Evolutionary conservation across 2,888 invertebrate species (phyloP), one percentile per base, ranked within the genome.

Genomic region (Andrena praecox): DNA sequence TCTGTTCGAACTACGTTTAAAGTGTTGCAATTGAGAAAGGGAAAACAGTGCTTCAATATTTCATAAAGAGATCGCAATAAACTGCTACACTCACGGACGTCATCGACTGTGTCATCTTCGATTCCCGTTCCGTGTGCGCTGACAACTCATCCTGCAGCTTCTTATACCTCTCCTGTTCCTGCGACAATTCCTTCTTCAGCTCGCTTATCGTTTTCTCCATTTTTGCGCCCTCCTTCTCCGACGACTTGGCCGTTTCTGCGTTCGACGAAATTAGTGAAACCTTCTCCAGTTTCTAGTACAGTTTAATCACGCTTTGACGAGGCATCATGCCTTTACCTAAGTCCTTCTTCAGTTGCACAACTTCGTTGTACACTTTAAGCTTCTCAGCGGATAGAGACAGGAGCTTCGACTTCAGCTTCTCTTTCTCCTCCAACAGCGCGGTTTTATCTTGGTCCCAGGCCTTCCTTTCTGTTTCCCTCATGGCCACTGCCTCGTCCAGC

Each of bases 181-280:
- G 86, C n/a, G 89, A 85, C 16, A 94, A 85, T 72, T 94, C 94
- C 42, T 94, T 94, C 87, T 95, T 95, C 84, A 97, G 94, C 85
- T 96, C 96, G 82, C 95, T 95, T 91, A 96, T 96, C 2, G 96
- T 94, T 62, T 95, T 95, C 90, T 96, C 96, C 88, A 96, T 95
- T 93, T 95, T 93, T 54, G 91, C 92, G 24, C 95, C 87, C 78
- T 93, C 91, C 80, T 91, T 93, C 59, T 93, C 93, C 59, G 96
- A 95, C 6, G 95, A 94, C 60, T 94, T 94, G 59, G 95, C 94
- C 72, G 94, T 94, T 94, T 96, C 96, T 96, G 82, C 0, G 66
- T 67, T 62, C 10, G 12, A 63, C 76, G 74, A 42, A 42, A 62
- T 24, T n/a, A 16, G 56, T 56, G 31, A 75, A 71, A 35, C 24